Evolutionary conservation across 2,797 vertebrate species (phyloP), one percentile per base, ranked within the genome.

Genomic region (Sparidentex hasta): DNA sequence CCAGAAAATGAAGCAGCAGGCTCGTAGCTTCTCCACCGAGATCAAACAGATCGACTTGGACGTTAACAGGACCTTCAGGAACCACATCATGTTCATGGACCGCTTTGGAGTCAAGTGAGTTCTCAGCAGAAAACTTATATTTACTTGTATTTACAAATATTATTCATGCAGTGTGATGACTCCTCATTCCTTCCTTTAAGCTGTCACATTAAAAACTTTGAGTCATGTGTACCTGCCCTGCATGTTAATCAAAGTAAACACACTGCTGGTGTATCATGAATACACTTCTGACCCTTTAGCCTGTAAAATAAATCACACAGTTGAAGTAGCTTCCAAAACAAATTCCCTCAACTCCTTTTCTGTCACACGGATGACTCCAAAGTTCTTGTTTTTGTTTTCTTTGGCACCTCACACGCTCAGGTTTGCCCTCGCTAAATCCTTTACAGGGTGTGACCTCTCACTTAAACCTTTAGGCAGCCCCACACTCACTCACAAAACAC

Each of bases 1-100:
- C 9, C 78, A 98, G 97, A 96, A 94, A 96, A 98, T 98, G 97
- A 98, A 97, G 90, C 93, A 93, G 65, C 97, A 97, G 91, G 97
- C 97, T 1, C 95, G 94, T 52, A 90, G 81, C 74, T 96, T 94
- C 88, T 98, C 97, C 0, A 92, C 97, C 0, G 97, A 98, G 90
- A 97, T 98, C 92, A 98, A 97, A 85, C 97, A 98, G 92, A 98
- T 98, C 3, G 97, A 98, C 86, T 80, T 98, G 41, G 97, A 98
- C 0, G 96, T 98, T 65, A 98, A 98, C 93, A 94, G 97, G 78
- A 98, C 97, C 63, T 98, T 98, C 91, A 95, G 97, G 73, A 97
- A 98, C 93, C 96, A 98, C 88, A 97, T 98, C 90, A 98, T 98
- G 97, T 98, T 98, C 81, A 97, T 94, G 93, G 97, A 98, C 65